Conservation (phyloP, 2,888 invertebrate genomes). For the Lasioglossum oenotherae region DNA sequence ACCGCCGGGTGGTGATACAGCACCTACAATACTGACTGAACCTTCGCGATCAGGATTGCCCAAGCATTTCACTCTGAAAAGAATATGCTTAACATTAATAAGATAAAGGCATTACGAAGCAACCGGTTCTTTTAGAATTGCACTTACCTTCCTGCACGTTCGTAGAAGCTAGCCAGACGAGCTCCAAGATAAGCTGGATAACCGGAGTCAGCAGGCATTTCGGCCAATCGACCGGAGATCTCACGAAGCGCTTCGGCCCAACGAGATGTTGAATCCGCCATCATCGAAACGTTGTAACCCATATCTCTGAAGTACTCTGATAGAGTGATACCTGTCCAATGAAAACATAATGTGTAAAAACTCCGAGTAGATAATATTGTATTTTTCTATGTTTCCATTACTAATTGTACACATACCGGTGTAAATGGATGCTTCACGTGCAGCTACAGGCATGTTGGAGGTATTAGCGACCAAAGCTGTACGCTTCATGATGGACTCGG, state of each 20-base stretch:
- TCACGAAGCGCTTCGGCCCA: constrained; percentile 99
- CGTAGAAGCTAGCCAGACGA: constrained; percentile 99
- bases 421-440: constrained; percentile 99
- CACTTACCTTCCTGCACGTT: constrained; percentile 93
- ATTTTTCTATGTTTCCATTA: neutral
- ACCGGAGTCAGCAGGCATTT: constrained; percentile 99
- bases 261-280: constrained; percentile 99
- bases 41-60: constrained; percentile 99
- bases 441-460: constrained; percentile 99
- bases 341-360: neutral
- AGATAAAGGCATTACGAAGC: neutral
- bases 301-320: constrained; percentile 99
- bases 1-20: constrained; percentile 99
- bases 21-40: constrained; percentile 99
- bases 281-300: constrained; percentile 99
- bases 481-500: constrained; percentile 99
- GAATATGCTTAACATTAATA: constrained; percentile 9
- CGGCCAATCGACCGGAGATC: constrained; percentile 99
- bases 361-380: neutral
- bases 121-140: neutral
- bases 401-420: constrained; percentile 87
- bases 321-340: constrained; percentile 94
- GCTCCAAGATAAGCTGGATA: constrained; percentile 99
- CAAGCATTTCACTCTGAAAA: constrained; percentile 93
- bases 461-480: constrained; percentile 99